These are phyloP conservation scores for Potorous gilbertii DNA, from an alignment of 2,797 vertebrate species.

Conservation along the genomic window DNA sequence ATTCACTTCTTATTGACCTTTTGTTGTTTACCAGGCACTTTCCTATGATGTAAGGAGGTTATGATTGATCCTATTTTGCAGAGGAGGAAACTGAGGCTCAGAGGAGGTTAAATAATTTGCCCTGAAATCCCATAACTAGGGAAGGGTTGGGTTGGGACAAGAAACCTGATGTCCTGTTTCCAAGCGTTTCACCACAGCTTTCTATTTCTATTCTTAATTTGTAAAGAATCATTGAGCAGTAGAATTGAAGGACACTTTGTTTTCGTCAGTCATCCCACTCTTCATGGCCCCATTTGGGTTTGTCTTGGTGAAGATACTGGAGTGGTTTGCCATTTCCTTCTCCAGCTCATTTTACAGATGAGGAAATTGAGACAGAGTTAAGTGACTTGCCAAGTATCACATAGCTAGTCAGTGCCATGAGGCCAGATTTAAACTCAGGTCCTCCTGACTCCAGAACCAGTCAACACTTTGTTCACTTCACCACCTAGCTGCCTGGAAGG, in stretches of 20 bases:
- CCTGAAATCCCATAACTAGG: not conserved
- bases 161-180: not conserved
- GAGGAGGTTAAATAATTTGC: not conserved
- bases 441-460: no score
- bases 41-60: not conserved
- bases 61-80: not conserved
- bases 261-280: not conserved
- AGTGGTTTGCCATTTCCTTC: not conserved
- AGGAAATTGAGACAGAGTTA: not conserved
- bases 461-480: not conserved
- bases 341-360: not conserved
- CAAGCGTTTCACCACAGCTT: not conserved
- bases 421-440: not conserved
- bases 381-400: not conserved
- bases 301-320: not conserved
- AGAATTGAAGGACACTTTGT: not conserved
- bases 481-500: not conserved
- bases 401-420: not conserved
- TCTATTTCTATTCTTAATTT: not conserved
- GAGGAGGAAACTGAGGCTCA: not conserved
- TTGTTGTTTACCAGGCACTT: not conserved
- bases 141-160: not conserved
- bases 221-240: not conserved
- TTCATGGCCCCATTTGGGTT: not conserved
- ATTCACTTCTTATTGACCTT: not conserved